Conservation (phyloP, 1,140 invertebrate genomes). For the Trypoxylus dichotomus region DNA sequence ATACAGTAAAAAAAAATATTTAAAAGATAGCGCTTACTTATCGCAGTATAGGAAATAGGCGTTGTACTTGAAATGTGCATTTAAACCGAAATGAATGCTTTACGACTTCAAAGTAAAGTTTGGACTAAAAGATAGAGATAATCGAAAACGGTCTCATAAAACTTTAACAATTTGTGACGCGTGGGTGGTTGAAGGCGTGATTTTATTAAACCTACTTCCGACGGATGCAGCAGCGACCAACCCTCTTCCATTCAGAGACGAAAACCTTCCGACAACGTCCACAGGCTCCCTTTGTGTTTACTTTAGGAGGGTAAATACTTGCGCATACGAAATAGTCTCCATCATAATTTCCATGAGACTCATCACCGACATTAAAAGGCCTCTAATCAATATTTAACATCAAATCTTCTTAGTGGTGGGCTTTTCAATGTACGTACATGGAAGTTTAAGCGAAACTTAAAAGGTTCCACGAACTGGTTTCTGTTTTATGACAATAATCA, state of each 20-base stretch:
- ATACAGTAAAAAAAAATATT: too few relatives aligned
- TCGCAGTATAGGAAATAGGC: neutral
- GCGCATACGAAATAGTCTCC: slow-evolving; percentile 5
- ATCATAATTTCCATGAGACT: neutral
- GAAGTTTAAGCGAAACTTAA: too few relatives aligned
- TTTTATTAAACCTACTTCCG: slow-evolving; percentile 18
- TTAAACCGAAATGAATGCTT: neutral
- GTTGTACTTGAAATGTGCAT: neutral
- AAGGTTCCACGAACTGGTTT: too few relatives aligned
- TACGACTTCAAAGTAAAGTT: slow-evolving; percentile 1
- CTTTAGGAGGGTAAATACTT: slow-evolving; percentile 18
- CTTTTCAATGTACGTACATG: neutral
- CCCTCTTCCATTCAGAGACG: slow-evolving; percentile 7
- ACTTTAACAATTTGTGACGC: slow-evolving; percentile 24
- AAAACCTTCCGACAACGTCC: neutral
- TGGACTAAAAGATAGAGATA: neutral
- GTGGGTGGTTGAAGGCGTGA: slow-evolving; percentile 21
- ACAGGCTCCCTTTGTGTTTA: slow-evolving; percentile 8
- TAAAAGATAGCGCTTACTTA: neutral
- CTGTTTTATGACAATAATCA: neutral
- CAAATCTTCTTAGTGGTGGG: neutral
- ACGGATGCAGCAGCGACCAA: slow-evolving; percentile 11
- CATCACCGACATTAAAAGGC: neutral
- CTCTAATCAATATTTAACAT: slow-evolving; percentile 13
- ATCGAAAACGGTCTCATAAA: slow-evolving; percentile 22